A percentile compares a stretch with the other conserved stretches of the same genome.
Conservation (phyloP, 2,113 vertebrate genomes). For the Tor tambroides region DNA sequence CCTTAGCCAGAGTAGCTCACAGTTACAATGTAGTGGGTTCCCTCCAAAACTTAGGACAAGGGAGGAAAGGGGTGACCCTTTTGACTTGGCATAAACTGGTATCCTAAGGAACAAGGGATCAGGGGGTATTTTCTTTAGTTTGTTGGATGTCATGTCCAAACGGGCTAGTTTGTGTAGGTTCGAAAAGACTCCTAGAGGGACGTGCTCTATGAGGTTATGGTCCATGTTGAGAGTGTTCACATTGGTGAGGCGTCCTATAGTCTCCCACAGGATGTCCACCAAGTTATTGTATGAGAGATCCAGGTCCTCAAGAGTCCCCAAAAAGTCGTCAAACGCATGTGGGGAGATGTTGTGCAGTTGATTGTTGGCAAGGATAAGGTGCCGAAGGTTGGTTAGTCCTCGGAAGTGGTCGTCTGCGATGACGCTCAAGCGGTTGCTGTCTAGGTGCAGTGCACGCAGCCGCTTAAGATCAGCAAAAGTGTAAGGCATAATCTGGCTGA, state of each 20-base stretch:
- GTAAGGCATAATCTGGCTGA: constrained; percentile 90
- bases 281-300: constrained; percentile 98
- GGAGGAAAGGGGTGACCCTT: constrained; percentile 81
- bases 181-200: constrained; percentile 91
- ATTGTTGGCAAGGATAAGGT: constrained; percentile 92
- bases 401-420: constrained; percentile 87
- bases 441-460: constrained; percentile 89
- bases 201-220: constrained; percentile 92
- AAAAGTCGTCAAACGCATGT: constrained; percentile 86
- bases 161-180: constrained; percentile 93
- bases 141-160: constrained; percentile 96
- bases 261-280: constrained; percentile 86
- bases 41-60: constrained; percentile 91
- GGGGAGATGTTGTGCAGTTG: constrained; percentile 87
- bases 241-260: constrained; percentile 84
- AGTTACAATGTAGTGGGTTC: constrained; percentile 94
- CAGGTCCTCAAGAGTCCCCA: constrained; percentile 88
- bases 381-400: constrained; percentile 87
- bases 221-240: constrained; percentile 93
- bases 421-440: constrained; percentile 87
- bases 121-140: constrained; percentile 93
- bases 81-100: constrained; percentile 88
- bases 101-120: constrained; percentile 91
- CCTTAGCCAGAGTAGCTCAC: constrained; percentile 91
- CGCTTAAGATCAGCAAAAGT: constrained; percentile 89